phyloP scores from a whole-genome alignment of 1,140 invertebrate genomes.

The Geopemphigus sp. region DNA sequence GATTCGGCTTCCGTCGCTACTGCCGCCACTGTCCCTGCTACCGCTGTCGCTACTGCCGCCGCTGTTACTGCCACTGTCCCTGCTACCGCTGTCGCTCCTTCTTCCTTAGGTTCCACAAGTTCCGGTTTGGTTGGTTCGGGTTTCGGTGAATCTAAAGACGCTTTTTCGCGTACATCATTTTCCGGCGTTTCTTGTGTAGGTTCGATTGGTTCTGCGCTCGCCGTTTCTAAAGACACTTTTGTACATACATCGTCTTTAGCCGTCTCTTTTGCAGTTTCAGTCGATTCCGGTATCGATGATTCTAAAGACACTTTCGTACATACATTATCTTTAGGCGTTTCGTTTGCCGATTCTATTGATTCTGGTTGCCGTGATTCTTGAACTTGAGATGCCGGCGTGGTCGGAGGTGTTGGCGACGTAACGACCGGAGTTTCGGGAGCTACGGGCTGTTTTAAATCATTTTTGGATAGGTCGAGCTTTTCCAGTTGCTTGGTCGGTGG shows the following conservation, averaged over 20 bases:
- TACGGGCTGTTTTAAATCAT: not conserved
- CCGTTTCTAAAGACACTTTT: too few relatives aligned
- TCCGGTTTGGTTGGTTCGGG: not conserved
- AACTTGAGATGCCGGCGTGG: slow-evolving; percentile 53
- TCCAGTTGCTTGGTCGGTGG: slow-evolving; percentile 28
- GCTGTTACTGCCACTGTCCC: too few relatives aligned
- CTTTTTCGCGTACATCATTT: not conserved
- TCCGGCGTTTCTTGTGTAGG: not conserved
- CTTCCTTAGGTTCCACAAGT: not conserved
- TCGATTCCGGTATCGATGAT: too few relatives aligned
- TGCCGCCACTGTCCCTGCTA: too few relatives aligned
- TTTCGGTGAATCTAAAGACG: not conserved
- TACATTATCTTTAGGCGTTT: not conserved
- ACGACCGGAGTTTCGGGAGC: slow-evolving; percentile 47
- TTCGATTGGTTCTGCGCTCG: not conserved
- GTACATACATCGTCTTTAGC: too few relatives aligned
- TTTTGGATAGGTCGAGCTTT: slow-evolving; percentile 38
- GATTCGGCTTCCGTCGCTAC: too few relatives aligned
- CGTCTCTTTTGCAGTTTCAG: too few relatives aligned
- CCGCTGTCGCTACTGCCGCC: too few relatives aligned
- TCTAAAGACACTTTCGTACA: not conserved
- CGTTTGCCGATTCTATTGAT: not conserved
- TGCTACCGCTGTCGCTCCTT: too few relatives aligned
- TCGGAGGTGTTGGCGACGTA: slow-evolving; percentile 53
- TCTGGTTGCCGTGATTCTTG: slow-evolving; percentile 1